A percentile compares a stretch with the other conserved stretches of the same genome.
Conservation (phyloP, 2,113 vertebrate species). For the Dryoscopus gambensis region DNA sequence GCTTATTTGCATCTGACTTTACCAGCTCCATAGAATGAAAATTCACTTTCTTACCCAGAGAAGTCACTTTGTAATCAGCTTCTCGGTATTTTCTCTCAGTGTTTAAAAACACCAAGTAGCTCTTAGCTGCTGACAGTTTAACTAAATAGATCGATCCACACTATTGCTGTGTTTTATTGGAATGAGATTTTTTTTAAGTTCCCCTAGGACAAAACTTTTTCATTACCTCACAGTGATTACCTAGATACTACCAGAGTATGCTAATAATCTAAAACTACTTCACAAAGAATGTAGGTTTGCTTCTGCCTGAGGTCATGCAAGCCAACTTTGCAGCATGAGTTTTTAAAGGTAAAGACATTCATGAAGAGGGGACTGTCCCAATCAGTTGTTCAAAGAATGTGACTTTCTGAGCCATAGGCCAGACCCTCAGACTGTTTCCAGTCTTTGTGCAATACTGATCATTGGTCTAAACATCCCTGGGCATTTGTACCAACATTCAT, state of each 20-base stretch:
- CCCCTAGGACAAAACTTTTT: neutral
- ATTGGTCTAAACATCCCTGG: neutral
- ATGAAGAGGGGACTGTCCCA: neutral
- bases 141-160: neutral
- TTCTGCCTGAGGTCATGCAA: neutral
- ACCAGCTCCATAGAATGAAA: neutral
- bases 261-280: neutral
- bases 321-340: neutral
- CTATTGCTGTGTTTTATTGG: neutral
- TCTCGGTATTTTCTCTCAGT: neutral
- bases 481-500: neutral
- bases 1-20: neutral
- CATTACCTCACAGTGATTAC: neutral
- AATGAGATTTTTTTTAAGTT: neutral
- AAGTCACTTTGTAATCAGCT: neutral
- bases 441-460: neutral
- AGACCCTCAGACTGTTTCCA: neutral
- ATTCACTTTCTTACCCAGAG: neutral
- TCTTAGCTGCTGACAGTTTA: neutral
- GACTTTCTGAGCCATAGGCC: neutral
- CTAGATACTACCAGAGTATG: neutral
- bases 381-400: neutral
- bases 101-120: neutral
- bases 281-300: neutral
- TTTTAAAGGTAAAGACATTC: neutral